phyloP scores from a whole-genome alignment of 2,888 invertebrate genomes.

The Sialis lutaria region DNA sequence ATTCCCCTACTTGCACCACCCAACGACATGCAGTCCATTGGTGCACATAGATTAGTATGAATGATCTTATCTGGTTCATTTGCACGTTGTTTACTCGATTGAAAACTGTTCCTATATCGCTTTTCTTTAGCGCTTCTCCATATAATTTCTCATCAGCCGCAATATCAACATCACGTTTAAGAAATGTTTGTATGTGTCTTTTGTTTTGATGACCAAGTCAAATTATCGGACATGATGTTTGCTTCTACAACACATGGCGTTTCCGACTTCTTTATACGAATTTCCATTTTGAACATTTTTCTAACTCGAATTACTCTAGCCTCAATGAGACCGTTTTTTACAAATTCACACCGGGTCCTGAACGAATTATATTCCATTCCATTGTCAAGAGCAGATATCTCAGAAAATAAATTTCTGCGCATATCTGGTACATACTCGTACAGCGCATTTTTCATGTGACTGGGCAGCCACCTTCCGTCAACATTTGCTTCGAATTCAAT shows the following conservation, averaged over 20 bases:
- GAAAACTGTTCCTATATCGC: constrained; percentile 10
- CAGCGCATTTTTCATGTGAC: constrained; percentile 5
- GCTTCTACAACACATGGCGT: constrained; percentile 1
- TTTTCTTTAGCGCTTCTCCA: constrained; percentile 11
- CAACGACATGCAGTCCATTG: no score
- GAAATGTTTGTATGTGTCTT: constrained; percentile 8
- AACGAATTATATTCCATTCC: no score
- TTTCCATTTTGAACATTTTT: constrained; percentile 1
- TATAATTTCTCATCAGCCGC: constrained; percentile 7
- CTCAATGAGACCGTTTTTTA: constrained; percentile 3
- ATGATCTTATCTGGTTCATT: no score
- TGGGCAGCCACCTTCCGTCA: constrained; percentile 6
- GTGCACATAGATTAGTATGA: no score
- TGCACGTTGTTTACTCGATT: no score
- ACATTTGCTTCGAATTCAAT: constrained; percentile 6
- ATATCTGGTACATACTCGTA: not conserved
- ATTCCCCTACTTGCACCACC: no score
- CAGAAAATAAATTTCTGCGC: no score
- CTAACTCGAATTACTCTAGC: not conserved
- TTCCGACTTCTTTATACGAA: not conserved
- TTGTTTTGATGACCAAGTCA: constrained; percentile 10
- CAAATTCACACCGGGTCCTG: not conserved
- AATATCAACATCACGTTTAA: constrained; percentile 8
- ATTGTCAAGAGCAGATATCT: no score
- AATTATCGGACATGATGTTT: constrained; percentile 3